Base-by-base conservation (phyloP, 1,140 invertebrate species). In the Stenopsyche tienmushanensis region DNA sequence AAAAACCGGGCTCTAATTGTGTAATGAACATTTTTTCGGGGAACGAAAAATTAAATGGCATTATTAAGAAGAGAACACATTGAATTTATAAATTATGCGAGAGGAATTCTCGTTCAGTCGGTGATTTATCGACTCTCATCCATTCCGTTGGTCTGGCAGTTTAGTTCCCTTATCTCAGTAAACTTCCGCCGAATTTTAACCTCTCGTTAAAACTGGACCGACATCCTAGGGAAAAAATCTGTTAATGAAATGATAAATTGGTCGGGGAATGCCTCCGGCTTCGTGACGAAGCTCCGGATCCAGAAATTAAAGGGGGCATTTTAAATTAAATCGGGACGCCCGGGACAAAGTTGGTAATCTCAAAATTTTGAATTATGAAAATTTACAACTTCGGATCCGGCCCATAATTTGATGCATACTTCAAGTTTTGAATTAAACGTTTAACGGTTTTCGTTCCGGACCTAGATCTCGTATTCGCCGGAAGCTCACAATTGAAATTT, bases 181-280 rank as follows among this genome's bases (percentile, higher is more conserved):
- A 47, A 47, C 44, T 47, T 47, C 44, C 44, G 44, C 18, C 44
- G 44, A 47, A 47, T 47, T 47, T 47, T 20, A 20, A 20, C 44
- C 18, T 20, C 18, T 20, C 44, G 10, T 20, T 20, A 20, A 47
- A 47, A 47, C 44, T 8, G 29, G 29, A 34, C 5, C 29, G 5
- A 5, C 5, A 8, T 18, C 44, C 17, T 8, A 7, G 44, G 44
- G 17, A 47, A 47, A 47, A 47, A 47, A 47, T 47, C 44, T 20
- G 44, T 47, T 47, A 47, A 47, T 47, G 44, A 47, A 47, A 47
- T 47, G 44, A 47, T 47, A 47, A 47, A 47, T 47, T 47, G 44
- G 10, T 8, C 44, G 10, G 17, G 44, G 44, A 5, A 15, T 8
- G 17, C 5, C 5, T 5, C 44, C 18, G 17, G 44, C 5, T 5